phyloP scores from a whole-genome alignment of 2,797 vertebrate genomes.

The Botia kubotai region DNA sequence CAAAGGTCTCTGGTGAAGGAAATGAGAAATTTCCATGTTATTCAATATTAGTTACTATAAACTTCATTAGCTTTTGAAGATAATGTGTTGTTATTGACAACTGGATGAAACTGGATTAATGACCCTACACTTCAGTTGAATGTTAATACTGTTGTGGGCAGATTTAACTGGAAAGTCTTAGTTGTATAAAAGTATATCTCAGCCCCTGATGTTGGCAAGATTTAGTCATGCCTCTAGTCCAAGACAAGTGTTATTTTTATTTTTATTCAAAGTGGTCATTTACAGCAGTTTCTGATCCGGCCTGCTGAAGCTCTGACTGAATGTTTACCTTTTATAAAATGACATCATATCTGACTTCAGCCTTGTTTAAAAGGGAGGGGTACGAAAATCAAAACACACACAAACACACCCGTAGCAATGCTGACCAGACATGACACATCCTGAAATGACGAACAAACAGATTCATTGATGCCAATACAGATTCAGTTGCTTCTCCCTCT shows the following conservation, averaged over 20 bases:
- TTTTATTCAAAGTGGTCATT: background rate
- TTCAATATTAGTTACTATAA: too few relatives aligned
- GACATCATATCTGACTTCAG: slow-evolving; percentile 60
- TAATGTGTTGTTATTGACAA: too few relatives aligned
- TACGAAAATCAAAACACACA: slow-evolving; percentile 43
- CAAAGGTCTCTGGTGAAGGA: too few relatives aligned
- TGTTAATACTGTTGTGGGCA: background rate
- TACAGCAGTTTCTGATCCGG: background rate
- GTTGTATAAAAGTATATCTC: background rate
- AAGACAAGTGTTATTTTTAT: background rate
- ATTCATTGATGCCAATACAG: slow-evolving; percentile 31
- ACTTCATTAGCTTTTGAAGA: too few relatives aligned
- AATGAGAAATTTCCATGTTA: too few relatives aligned
- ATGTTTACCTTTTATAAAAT: slow-evolving; percentile 46
- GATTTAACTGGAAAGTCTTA: background rate
- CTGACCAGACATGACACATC: slow-evolving; percentile 21
- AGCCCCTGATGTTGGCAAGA: background rate
- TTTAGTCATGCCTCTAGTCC: background rate
- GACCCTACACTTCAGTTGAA: background rate
- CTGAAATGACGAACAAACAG: slow-evolving; percentile 29
- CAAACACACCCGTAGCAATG: slow-evolving; percentile 36
- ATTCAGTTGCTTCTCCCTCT: slow-evolving; percentile 11
- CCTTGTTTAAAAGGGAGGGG: slow-evolving; percentile 52
- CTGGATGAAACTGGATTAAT: too few relatives aligned
- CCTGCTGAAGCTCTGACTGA: background rate